These are phyloP conservation scores for Strigamia transsilvanica DNA, from an alignment of 2,888 invertebrate species.

Conservation along the genomic window DNA sequence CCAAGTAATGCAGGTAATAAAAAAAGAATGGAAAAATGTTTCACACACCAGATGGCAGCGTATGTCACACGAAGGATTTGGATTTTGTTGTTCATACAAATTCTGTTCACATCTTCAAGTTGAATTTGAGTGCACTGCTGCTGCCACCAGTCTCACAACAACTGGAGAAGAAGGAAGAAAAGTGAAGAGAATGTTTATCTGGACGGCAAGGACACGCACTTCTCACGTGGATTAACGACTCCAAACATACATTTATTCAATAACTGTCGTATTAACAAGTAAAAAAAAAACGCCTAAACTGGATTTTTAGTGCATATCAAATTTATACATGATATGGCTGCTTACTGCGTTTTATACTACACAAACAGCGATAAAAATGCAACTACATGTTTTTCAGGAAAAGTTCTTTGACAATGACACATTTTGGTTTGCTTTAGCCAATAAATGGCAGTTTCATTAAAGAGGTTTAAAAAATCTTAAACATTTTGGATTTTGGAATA, in stretches of 20 bases:
- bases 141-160: conserved; percentile 41
- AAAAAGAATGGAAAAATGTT: conserved; percentile 1
- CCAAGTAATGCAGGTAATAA: conserved; percentile 18
- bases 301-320: conserved; percentile 33
- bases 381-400: neutral
- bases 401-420: neutral
- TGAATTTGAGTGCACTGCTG: conserved; percentile 34
- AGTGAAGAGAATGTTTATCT: conserved; percentile 46
- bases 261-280: conserved; percentile 29
- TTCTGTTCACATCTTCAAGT: conserved; percentile 48
- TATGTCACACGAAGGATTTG: conserved; percentile 44
- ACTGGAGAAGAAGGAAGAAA: conserved; percentile 28
- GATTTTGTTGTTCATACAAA: conserved; percentile 19
- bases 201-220: conserved; percentile 47
- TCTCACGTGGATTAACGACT: conserved; percentile 48
- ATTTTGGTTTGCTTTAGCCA: too few species aligned
- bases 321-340: conserved; percentile 24
- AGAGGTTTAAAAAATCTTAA: too few species aligned
- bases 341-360: neutral
- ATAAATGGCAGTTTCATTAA: too few species aligned
- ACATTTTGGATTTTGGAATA: too few species aligned
- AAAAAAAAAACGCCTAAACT: conserved; percentile 15
- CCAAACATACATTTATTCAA: conserved; percentile 41
- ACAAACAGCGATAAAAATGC: conserved; percentile 24
- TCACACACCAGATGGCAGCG: conserved; percentile 31